Evolutionary conservation across 1,140 invertebrate species (phyloP).

Genomic region (Drosophila micromelanica): DNA sequence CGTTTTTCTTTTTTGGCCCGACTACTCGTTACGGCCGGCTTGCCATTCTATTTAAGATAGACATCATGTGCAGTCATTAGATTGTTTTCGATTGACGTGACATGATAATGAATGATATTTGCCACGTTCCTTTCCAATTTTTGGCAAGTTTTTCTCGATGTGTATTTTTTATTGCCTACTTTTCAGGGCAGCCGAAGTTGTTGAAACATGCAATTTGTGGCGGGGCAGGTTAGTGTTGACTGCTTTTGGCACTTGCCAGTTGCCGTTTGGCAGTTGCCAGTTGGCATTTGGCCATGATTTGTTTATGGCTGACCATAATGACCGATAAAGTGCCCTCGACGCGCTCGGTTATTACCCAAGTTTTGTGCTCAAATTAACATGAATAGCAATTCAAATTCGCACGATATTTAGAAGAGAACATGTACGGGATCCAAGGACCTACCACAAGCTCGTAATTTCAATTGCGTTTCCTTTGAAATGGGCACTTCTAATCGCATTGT

Average conservation of each 20-base stretch:
- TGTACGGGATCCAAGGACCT: conserved; percentile 20
- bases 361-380: conserved; percentile 63
- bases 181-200: conserved; percentile 33
- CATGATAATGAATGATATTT: conserved; percentile 83
- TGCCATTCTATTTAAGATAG: conserved; percentile 75
- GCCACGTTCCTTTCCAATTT: conserved; percentile 26
- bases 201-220: conserved; percentile 65
- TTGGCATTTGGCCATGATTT: conserved; percentile 64
- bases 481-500: conserved; percentile 27
- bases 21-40: conserved; percentile 20
- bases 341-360: conserved; percentile 54
- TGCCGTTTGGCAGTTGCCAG: conserved; percentile 27
- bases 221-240: conserved; percentile 43
- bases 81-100: conserved; percentile 84
- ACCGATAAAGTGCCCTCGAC: conserved; percentile 56
- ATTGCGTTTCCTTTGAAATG: conserved; percentile 33
- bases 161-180: conserved; percentile 45
- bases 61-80: conserved; percentile 84
- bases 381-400: conserved; percentile 70
- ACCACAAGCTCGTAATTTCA: conserved; percentile 25
- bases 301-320: conserved; percentile 72
- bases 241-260: conserved; percentile 21
- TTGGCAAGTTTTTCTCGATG: conserved; percentile 5
- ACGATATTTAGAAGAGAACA: conserved; percentile 55
- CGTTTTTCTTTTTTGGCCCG: conserved; percentile 1